A percentile compares a stretch with the other conserved stretches of the same genome.
These are phyloP conservation scores for Nomada ferruginata DNA, from an alignment of 2,888 invertebrate genomes.

Conservation along the genomic window DNA sequence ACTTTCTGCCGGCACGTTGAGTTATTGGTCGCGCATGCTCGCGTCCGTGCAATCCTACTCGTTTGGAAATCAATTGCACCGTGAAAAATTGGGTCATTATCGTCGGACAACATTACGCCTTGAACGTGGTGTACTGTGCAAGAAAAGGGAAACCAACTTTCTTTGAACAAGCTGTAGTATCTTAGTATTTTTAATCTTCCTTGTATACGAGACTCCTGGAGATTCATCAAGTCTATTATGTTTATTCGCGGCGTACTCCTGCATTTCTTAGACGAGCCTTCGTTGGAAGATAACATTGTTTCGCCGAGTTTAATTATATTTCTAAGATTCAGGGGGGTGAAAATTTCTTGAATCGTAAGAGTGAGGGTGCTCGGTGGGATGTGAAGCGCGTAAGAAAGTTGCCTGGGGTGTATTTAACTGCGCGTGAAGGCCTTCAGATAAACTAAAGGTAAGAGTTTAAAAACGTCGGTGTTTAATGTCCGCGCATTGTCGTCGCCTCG, in stretches of 20 bases:
- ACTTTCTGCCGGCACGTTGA: neutral
- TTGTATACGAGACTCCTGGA: too few relatives aligned
- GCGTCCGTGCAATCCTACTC: neutral
- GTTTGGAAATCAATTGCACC: neutral
- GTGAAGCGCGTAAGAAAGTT: neutral
- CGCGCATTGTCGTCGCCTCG: slow-evolving; percentile 9
- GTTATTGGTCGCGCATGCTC: slow-evolving; percentile 2
- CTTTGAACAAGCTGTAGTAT: too few relatives aligned
- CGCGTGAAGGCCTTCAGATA: slow-evolving; percentile 21
- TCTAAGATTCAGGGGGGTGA: too few relatives aligned
- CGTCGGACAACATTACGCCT: neutral
- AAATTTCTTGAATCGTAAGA: too few relatives aligned
- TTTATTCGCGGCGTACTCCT: too few relatives aligned
- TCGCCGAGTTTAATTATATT: neutral
- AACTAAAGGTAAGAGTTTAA: slow-evolving; percentile 16
- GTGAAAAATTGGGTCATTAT: slow-evolving; percentile 6
- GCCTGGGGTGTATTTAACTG: neutral
- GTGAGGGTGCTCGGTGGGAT: too few relatives aligned
- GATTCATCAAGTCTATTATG: too few relatives aligned
- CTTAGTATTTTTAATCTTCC: too few relatives aligned
- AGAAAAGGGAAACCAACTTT: too few relatives aligned
- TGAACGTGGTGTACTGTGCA: neutral
- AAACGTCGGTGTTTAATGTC: slow-evolving; percentile 11
- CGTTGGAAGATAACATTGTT: slow-evolving; percentile 4
- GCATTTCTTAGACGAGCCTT: too few relatives aligned